Base-by-base conservation (phyloP, 35 echinoderm and acorn worm genomes). In the Anneissia japonica region DNA sequence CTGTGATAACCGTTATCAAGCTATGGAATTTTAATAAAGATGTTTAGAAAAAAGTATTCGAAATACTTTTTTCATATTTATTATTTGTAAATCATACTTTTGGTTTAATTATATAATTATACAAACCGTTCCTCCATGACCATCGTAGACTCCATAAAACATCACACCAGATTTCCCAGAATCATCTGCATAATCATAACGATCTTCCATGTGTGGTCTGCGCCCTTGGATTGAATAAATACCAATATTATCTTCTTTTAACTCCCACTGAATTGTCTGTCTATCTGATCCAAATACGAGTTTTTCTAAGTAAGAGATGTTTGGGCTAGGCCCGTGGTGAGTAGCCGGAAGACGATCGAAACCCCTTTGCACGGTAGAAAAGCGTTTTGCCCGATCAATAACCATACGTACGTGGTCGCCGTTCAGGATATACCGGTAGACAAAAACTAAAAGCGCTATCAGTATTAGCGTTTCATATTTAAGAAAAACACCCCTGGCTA, bases 191-290 rank as follows among this genome's bases (percentile, higher is more conserved):
- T 85, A 89, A 84, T 97, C 91, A 83, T 87, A 97, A 28, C 94
- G 79, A 77, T 97, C 94, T 74, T 97, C 94, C 94, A 97, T 97
- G 0, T 81, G 79, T 0, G 91, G 91, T 14, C 94, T 72, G 30
- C 91, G 56, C 14, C 94, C 94, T 78, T 97, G 94, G 32, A 97
- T 93, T n/a, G 88, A 79, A 91, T 97, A 97, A 30, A 97, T 88
- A 23, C 91, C 94, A 46, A 97, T 86, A 83, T 93, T 88, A 38
- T 97, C 94, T 37, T 97, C 73, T 75, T 81, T 40, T 16, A 93
- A 77, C 33, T 84, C 92, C 82, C 77, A 90, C 13, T 90, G 46
- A 23, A 64, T 64, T 16, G 51, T 64, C 51, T 64, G 9, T 64
- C 21, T 9, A 9, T 9, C 51, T 64, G 51, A 23, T 26, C 51